Conservation (phyloP, 2,888 invertebrate species). For the Ochropacha duplaris region DNA sequence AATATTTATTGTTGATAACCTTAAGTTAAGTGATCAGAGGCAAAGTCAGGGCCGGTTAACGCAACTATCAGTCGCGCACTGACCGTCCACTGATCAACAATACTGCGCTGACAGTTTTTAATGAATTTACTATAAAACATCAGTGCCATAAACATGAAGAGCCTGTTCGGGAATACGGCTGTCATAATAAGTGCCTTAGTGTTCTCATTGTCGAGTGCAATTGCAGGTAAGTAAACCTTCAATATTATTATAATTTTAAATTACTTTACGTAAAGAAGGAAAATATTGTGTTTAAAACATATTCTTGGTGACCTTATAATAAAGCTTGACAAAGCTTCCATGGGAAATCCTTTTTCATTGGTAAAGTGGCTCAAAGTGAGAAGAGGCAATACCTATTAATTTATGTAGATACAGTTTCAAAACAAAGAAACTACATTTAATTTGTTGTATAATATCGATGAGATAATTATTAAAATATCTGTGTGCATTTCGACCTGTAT, state of each 20-base stretch:
- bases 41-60: slow-evolving; percentile 52
- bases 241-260: neutral
- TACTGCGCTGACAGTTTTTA: slow-evolving; percentile 22
- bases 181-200: slow-evolving; percentile 32
- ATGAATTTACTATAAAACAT: slow-evolving; percentile 23
- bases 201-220: slow-evolving; percentile 26
- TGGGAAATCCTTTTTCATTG: too few species aligned
- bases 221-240: slow-evolving; percentile 46
- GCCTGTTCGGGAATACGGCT: slow-evolving; percentile 26
- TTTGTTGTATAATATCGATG: too few species aligned
- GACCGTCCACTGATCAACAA: slow-evolving; percentile 45
- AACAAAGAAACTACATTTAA: too few species aligned
- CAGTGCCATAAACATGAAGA: slow-evolving; percentile 40
- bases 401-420: too few species aligned
- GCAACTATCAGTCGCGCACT: slow-evolving; percentile 54
- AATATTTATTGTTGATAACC: slow-evolving; percentile 64
- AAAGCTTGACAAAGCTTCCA: neutral
- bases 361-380: too few species aligned
- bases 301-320: neutral
- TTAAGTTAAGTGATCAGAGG: slow-evolving; percentile 46
- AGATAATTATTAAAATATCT: too few species aligned
- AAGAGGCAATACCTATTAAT: too few species aligned
- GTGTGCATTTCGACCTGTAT: too few species aligned
- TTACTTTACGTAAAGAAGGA: neutral
- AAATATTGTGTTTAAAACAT: neutral